Evolutionary conservation across 2,797 vertebrate genomes (phyloP).

Genomic region (Neosalanx taihuensis): DNA sequence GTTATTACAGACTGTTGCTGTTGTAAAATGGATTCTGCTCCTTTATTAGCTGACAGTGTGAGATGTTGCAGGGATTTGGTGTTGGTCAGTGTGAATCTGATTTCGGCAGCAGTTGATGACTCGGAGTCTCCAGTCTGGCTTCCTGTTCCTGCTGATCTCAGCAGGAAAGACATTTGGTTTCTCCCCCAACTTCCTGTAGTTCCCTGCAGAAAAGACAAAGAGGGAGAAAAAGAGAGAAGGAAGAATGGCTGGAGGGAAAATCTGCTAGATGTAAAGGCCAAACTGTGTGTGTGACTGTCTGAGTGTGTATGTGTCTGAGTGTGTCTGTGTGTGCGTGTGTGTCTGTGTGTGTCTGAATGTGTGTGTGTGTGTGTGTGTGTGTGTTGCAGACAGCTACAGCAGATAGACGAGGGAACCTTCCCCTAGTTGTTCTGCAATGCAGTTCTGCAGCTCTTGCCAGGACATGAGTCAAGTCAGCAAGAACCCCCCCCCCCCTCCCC

Average conservation of each 20-base stretch:
- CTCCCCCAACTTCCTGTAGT: constrained; percentile 69
- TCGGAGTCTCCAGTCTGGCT: constrained; percentile 41
- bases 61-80: constrained; percentile 36
- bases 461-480: constrained; percentile 47
- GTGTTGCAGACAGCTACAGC: constrained; percentile 35
- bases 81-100: constrained; percentile 28
- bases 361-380: constrained; percentile 19
- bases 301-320: constrained; percentile 9
- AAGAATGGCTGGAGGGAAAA: constrained; percentile 20
- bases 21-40: background rate
- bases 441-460: constrained; percentile 52
- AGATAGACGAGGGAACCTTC: constrained; percentile 30
- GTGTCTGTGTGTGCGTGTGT: constrained; percentile 23
- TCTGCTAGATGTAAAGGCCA: background rate
- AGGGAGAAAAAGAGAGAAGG: constrained; percentile 10
- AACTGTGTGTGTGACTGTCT: background rate
- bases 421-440: constrained; percentile 66
- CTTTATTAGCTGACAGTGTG: background rate
- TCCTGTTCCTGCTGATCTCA: constrained; percentile 70
- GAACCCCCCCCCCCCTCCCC: constrained; percentile 6
- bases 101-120: constrained; percentile 51
- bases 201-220: constrained; percentile 54
- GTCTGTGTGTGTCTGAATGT: constrained; percentile 2
- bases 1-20: background rate
- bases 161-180: constrained; percentile 73